Evolutionary conservation across 2,888 invertebrate genomes (phyloP).

Genomic region (Catocala fraxini): DNA sequence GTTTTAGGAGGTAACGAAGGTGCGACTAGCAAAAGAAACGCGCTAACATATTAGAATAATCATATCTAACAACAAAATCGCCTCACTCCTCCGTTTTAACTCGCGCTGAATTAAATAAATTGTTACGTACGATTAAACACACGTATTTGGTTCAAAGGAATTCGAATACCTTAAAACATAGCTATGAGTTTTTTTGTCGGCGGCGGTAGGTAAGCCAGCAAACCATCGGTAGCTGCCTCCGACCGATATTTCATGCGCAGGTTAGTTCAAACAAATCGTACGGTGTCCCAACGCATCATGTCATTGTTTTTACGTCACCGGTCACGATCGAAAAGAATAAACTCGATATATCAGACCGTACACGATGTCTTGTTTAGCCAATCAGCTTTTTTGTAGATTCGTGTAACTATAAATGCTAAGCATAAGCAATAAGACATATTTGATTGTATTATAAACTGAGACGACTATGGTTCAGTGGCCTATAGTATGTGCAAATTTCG

Average conservation of each 20-base stretch:
- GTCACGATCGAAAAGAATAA: constrained; percentile 54
- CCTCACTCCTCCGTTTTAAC: constrained; percentile 54
- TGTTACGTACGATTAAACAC: constrained; percentile 84
- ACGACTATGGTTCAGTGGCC: too few relatives aligned
- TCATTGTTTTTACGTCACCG: constrained; percentile 73
- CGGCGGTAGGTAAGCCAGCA: constrained; percentile 85
- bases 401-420: constrained; percentile 19
- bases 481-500: too few relatives aligned
- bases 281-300: constrained; percentile 79
- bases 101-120: constrained; percentile 78
- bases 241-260: constrained; percentile 81
- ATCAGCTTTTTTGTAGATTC: constrained; percentile 33
- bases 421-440: too few relatives aligned
- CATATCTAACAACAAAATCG: constrained; percentile 45
- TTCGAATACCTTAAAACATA: constrained; percentile 78
- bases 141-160: constrained; percentile 84
- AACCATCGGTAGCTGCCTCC: constrained; percentile 86
- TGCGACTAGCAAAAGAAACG: constrained; percentile 22
- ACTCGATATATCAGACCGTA: constrained; percentile 45
- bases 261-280: constrained; percentile 87
- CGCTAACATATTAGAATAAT: constrained; percentile 37
- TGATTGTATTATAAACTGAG: too few relatives aligned
- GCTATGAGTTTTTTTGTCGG: constrained; percentile 72
- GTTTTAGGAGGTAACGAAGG: too few relatives aligned
- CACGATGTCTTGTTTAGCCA: constrained; percentile 47